These are phyloP conservation scores for Pristionchus japonicus DNA, from an alignment of 2,888 invertebrate genomes.

Conservation along the genomic window DNA sequence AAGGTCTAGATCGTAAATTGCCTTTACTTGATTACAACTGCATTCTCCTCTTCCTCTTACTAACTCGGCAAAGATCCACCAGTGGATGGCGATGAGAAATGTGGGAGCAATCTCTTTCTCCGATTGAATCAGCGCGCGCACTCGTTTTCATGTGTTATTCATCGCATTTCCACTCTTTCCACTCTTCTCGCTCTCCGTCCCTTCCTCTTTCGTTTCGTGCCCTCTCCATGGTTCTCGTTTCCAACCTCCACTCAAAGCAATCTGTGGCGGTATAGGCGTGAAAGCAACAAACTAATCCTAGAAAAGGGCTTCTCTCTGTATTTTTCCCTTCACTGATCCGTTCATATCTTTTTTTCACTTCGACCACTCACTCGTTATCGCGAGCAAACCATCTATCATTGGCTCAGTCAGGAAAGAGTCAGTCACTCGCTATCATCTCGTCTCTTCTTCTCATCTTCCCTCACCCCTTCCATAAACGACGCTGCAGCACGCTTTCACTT, in stretches of 20 bases:
- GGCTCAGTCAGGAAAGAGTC: conserved; percentile 7
- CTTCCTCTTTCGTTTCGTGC: conserved; percentile 19
- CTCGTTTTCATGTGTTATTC: conserved; percentile 39
- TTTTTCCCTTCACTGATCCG: neutral
- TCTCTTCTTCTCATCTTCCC: neutral
- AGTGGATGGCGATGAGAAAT: conserved; percentile 17
- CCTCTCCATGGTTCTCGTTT: neutral
- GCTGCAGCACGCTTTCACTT: conserved; percentile 24
- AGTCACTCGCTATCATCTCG: conserved; percentile 5
- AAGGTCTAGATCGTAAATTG: conserved; percentile 30
- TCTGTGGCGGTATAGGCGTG: neutral
- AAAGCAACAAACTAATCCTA: neutral
- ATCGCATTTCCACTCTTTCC: conserved; percentile 15
- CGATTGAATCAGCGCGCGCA: conserved; percentile 28
- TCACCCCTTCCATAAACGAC: neutral
- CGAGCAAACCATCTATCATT: conserved; percentile 15
- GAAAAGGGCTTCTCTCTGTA: neutral
- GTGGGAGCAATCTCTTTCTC: conserved; percentile 28
- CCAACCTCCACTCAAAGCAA: neutral
- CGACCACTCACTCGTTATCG: neutral
- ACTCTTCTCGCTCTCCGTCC: no score
- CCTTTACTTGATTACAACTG: conserved; percentile 14
- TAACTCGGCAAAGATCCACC: neutral
- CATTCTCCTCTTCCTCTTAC: neutral
- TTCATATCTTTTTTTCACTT: neutral